A percentile compares a stretch with the other conserved stretches of the same genome.
Evolutionary conservation across 2,888 invertebrate species (phyloP).

Genomic region (Eulithis testata): DNA sequence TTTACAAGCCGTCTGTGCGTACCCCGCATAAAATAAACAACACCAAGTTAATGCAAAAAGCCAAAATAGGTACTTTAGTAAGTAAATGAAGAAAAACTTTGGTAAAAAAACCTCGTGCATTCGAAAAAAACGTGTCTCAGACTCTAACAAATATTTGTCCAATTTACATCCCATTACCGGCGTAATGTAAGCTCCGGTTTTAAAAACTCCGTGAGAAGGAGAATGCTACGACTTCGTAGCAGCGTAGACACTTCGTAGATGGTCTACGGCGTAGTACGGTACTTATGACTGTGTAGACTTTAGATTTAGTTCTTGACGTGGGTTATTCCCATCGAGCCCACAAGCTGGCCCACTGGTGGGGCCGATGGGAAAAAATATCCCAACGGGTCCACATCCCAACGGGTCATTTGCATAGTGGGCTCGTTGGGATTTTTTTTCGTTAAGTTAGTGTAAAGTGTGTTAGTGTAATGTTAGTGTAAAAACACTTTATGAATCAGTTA

Average conservation of each 20-base stretch:
- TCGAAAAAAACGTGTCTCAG: conserved; percentile 38
- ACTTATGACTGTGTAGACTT: no score
- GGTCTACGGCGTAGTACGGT: conserved; percentile 1
- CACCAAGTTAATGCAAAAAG: conserved; percentile 24
- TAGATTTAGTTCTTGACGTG: no score
- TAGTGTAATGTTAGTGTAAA: no score
- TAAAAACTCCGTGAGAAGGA: conserved; percentile 1
- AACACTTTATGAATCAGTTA: no score
- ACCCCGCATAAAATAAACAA: conserved; percentile 14
- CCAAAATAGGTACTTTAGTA: conserved; percentile 7
- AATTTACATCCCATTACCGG: conserved; percentile 47
- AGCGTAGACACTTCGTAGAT: conserved; percentile 6
- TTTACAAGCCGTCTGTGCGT: conserved; percentile 7
- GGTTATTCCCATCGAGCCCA: no score
- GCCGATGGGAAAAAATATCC: no score
- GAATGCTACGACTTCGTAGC: not conserved
- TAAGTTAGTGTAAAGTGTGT: no score
- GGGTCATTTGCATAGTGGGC: no score
- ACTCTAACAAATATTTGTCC: conserved; percentile 44
- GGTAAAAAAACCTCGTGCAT: conserved; percentile 34
- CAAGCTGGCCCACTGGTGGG: no score
- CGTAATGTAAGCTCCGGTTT: conserved; percentile 4
- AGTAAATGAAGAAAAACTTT: conserved; percentile 12
- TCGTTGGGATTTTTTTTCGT: no score
- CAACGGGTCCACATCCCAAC: no score